Conservation (phyloP, 2,888 invertebrate species). For the Lasioglossum pauxillum region DNA sequence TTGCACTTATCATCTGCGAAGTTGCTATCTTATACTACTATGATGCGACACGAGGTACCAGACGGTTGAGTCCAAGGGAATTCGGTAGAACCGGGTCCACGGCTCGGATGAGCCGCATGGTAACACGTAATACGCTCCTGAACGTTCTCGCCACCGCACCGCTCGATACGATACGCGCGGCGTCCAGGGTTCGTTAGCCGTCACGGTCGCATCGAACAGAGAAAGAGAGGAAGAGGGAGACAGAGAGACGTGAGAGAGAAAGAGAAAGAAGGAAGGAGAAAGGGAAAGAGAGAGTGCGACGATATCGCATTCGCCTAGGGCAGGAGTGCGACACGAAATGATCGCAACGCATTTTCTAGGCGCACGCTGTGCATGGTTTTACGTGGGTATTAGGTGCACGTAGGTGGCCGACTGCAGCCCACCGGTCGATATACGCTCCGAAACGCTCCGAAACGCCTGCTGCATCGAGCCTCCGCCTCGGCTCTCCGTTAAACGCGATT, state of each 20-base stretch:
- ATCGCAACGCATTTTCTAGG: conserved; percentile 58
- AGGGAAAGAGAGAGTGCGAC: conserved; percentile 44
- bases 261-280: conserved; percentile 46
- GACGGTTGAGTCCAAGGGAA: neutral
- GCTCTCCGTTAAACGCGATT: conserved; percentile 70
- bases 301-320: conserved; percentile 45
- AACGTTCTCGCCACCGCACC: conserved; percentile 67
- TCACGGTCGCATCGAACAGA: conserved; percentile 76
- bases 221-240: conserved; percentile 51
- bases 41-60: neutral
- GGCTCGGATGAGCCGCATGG: conserved; percentile 45
- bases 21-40: neutral
- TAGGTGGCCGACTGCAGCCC: conserved; percentile 52
- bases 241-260: conserved; percentile 15
- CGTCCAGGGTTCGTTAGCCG: conserved; percentile 80
- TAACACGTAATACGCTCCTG: conserved; percentile 70
- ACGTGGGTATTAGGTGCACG: conserved; percentile 59
- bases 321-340: conserved; percentile 52
- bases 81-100: neutral
- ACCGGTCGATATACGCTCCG: conserved; percentile 56
- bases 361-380: conserved; percentile 37
- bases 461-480: conserved; percentile 12
- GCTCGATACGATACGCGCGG: conserved; percentile 73
- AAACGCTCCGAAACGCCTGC: conserved; percentile 31
- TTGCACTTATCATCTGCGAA: neutral